Evolutionary conservation across 2,888 invertebrate genomes (phyloP).

Genomic region (Gasteruption jaculator): DNA sequence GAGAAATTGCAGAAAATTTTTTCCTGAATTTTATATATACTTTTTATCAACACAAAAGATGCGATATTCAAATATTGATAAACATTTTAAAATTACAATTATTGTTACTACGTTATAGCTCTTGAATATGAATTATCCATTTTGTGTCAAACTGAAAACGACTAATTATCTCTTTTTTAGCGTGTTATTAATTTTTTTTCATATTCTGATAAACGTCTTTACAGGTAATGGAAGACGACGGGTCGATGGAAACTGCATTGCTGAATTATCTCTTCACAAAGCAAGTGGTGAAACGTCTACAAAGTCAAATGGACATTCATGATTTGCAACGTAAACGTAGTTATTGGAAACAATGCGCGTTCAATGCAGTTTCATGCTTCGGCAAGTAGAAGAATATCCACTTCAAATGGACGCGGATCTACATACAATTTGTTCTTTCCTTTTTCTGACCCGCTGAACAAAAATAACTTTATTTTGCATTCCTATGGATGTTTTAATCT

Average conservation of each 20-base stretch:
- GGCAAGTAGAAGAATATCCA: constrained; percentile 47
- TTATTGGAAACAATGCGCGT: constrained; percentile 59
- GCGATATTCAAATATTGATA: too few species aligned
- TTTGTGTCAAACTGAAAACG: too few species aligned
- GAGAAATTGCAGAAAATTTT: too few species aligned
- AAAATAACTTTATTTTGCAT: too few species aligned
- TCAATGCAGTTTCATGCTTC: constrained; percentile 59
- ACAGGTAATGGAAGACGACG: constrained; percentile 48
- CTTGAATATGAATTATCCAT: too few species aligned
- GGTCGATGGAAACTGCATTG: constrained; percentile 50
- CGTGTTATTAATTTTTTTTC: constrained; percentile 5
- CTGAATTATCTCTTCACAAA: constrained; percentile 55
- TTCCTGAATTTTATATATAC: too few species aligned
- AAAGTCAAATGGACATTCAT: constrained; percentile 50
- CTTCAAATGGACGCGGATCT: not conserved
- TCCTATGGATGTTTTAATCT: too few species aligned
- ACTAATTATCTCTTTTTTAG: constrained; percentile 3
- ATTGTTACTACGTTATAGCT: too few species aligned
- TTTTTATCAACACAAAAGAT: too few species aligned
- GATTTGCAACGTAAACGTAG: constrained; percentile 55
- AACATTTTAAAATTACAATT: too few species aligned
- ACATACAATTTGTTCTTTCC: constrained; percentile 8
- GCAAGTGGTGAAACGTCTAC: constrained; percentile 52
- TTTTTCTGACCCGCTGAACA: not conserved
- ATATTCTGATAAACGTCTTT: too few species aligned